Evolutionary conservation across 2,113 vertebrate species (phyloP).

Genomic region (Eretmochelys imbricata): DNA sequence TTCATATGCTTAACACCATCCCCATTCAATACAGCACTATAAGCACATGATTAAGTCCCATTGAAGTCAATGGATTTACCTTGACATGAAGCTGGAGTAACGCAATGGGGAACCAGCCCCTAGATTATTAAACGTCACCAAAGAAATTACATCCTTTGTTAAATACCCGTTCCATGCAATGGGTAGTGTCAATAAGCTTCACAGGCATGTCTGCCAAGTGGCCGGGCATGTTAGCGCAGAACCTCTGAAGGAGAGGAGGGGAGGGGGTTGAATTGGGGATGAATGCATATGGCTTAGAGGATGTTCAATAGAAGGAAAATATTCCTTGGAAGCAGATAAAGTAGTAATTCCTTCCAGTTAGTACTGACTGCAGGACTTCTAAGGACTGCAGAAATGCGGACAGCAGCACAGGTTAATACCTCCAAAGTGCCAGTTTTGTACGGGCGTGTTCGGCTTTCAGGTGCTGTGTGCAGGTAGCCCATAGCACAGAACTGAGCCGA

Average conservation of each 20-base stretch:
- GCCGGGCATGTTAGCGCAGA: neutral
- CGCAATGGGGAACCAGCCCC: neutral
- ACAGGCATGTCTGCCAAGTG: accelerated
- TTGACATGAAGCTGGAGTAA: neutral
- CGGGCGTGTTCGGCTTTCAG: neutral
- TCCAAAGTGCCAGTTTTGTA: neutral
- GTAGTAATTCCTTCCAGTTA: neutral
- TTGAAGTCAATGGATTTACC: neutral
- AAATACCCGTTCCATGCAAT: accelerated
- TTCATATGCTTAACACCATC: neutral
- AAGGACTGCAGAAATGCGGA: neutral
- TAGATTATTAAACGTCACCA: neutral
- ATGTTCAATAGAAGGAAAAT: neutral
- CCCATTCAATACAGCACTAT: accelerated
- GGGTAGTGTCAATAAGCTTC: accelerated
- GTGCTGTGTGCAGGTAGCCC: neutral
- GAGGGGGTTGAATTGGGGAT: neutral
- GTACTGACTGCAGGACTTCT: neutral
- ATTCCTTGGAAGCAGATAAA: neutral
- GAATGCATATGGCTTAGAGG: neutral
- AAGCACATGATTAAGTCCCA: neutral
- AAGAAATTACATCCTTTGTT: neutral
- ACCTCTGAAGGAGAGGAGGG: neutral
- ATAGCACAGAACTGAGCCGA: neutral
- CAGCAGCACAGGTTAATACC: neutral